Percentiles rank a stretch among this genome's conserved stretches.
Conservation (phyloP, 2,797 vertebrate species). For the Sardinella longiceps region DNA sequence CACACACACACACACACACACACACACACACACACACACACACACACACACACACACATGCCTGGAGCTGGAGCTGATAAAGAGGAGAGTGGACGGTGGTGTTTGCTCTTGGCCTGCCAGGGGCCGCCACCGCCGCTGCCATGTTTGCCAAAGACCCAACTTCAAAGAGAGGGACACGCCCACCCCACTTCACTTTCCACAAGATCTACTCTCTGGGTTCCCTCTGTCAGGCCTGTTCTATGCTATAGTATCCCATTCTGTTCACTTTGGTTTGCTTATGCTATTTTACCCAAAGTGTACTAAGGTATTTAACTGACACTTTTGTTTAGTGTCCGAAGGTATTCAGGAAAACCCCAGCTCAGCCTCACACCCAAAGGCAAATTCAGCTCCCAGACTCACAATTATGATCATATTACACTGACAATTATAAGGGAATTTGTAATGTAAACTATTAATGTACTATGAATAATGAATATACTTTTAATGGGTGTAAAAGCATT, state of each 20-base stretch:
- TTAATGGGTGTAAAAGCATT: too few species aligned
- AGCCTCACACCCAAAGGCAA: too few species aligned
- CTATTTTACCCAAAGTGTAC: too few species aligned
- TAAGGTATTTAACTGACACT: background rate
- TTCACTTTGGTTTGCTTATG: background rate
- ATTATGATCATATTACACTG: too few species aligned
- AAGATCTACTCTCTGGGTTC: background rate
- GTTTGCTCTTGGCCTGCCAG: background rate
- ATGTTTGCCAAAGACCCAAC: background rate
- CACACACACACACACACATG: background rate
- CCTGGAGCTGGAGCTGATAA: slow-evolving; percentile 12
- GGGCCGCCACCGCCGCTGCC: background rate
- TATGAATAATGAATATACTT: too few species aligned
- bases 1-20: slow-evolving; percentile 3
- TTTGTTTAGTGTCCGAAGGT: too few species aligned
- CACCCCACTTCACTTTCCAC: background rate
- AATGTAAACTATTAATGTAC: too few species aligned
- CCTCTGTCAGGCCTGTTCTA: too few species aligned
- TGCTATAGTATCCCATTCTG: background rate
- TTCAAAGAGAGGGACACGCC: background rate
- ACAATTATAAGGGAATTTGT: too few species aligned
- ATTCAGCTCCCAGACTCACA: too few species aligned
- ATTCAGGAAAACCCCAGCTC: too few species aligned
- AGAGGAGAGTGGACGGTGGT: background rate
- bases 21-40: background rate